A percentile compares a stretch with the other conserved stretches of the same genome.
phyloP scores from a whole-genome alignment of 2,888 invertebrate species.

The Disparrhopalites patrizii region DNA sequence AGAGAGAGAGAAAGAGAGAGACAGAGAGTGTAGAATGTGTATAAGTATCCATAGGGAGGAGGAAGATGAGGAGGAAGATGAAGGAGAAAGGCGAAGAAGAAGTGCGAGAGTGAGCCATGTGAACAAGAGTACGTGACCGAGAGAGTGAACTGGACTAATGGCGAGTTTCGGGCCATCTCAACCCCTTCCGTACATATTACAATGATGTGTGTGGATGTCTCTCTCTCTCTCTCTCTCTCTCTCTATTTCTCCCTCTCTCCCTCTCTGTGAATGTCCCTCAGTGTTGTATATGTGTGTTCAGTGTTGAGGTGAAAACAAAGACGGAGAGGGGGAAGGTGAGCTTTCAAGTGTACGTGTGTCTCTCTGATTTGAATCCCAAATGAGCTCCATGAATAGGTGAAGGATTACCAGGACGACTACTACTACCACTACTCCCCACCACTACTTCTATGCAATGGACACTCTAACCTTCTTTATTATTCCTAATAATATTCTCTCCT shows the following conservation, averaged over 20 bases:
- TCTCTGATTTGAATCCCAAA: constrained; percentile 26
- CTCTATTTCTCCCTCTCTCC: no score
- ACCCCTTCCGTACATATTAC: no score
- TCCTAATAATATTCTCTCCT: background rate
- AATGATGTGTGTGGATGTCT: background rate
- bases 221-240: background rate
- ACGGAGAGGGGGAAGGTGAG: background rate
- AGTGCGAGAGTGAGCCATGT: no score
- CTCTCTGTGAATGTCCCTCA: background rate
- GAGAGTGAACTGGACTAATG: constrained; percentile 9
- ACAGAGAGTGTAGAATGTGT: no score
- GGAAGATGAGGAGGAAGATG: constrained; percentile 17
- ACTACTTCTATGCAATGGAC: no score
- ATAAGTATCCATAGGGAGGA: constrained; percentile 21
- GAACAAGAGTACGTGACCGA: background rate
- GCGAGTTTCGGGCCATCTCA: no score
- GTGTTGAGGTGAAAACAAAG: constrained; percentile 23
- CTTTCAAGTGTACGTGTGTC: constrained; percentile 7
- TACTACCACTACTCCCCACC: no score
- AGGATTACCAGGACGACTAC: constrained; percentile 18
- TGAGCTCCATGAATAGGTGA: constrained; percentile 11
- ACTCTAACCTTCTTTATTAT: background rate
- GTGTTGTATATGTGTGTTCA: constrained; percentile 15
- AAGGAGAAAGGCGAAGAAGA: no score
- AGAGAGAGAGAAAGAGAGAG: constrained; percentile 21